Base-by-base conservation (phyloP, 2,888 invertebrate species). In the Pandemis corylana region DNA sequence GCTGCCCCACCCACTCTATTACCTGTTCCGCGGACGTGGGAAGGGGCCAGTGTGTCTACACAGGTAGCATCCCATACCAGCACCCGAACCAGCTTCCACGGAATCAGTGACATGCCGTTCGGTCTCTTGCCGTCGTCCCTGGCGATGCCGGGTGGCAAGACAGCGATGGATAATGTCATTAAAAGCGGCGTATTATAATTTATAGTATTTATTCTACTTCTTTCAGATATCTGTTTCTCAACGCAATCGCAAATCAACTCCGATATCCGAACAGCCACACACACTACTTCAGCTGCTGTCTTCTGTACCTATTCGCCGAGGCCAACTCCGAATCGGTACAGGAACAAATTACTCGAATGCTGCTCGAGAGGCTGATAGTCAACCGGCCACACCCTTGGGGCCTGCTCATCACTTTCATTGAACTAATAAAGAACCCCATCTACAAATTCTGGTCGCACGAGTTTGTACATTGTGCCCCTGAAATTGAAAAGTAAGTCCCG, bases 371-470 rank as follows among this genome's bases (percentile, higher is more conserved):
- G 81, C 95, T 99, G 76, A 99, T 99, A 81, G 99, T 99, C 0
- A 99, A 99, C 92, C 96, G 99, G 67, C 99, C 99, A 5, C 99
- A 99, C 93, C 99, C 99, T 0, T 99, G 99, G 99, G 99, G 99
- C 13, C 95, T 99, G 64, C 95, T 99, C 53, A 99, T 99, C 80
- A 99, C 99, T 0, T 99, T 99, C 93, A 99, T 99, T 80, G 99
- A 99, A 90, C 96, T 99, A 77, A 99, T 99, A 85, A 99, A 99
- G 91, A 99, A 99, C 94, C 99, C 99, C 7, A 96, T 97, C 41
- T 99, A 99, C 95, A 99, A 99, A 91, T 99, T 99, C 94, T 99
- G 99, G 99, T 97, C 97, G 79, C 99, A 99, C 87, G 99, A 99
- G 86, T 99, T 99, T 94, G 99, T 99, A 1, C 99, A 99, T 87